Evolutionary conservation across 2,888 invertebrate species (phyloP), one percentile per base, ranked within the genome.

Genomic region (Drosophila incognita): DNA sequence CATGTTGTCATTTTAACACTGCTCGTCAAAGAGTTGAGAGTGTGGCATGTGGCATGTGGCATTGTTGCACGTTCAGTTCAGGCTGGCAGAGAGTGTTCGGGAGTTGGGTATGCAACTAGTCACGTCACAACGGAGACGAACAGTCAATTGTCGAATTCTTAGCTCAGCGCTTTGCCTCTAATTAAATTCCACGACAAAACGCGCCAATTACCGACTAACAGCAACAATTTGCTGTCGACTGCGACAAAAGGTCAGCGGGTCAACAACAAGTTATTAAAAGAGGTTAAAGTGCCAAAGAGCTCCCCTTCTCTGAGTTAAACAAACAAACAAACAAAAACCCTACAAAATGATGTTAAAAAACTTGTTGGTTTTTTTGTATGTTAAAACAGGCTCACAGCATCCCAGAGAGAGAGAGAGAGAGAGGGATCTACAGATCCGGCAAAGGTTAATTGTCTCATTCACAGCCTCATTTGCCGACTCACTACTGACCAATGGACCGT

Each of bases 1-100:
- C 84, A 84, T 84, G 84, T 70, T 84, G 87, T 63, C 69, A 84
- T 84, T 85, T 85, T 74, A 67, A 85, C 69, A 76, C 68, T 56
- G 53, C 51, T 46, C 21, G 69, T 54, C 46, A 83, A 81, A 70
- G 74, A 71, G 76, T 76, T 83, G 63, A 15, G 56, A n/a, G 35
- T 42, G 57, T 31, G 46, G 38, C 27, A 38, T 31, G 58, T n/a
- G 83, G 76, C 75, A 62, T 78, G 79, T 62, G 60, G 66, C 85
- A 81, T 83, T 79, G 83, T 68, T 62, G 70, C 83, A 83, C 83
- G 83, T 83, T 57, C 51, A 11, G 18, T 4, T n/a, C 27, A 29
- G 61, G 49, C 31, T 24, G 36, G 31, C n/a, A 27, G 24, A 53
- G 18, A 24, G 53, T 21, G 48, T 13, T 21, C 7, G 35, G 29